Base-by-base conservation (phyloP, 2,888 invertebrate genomes). In the Choristoneura rosaceana region DNA sequence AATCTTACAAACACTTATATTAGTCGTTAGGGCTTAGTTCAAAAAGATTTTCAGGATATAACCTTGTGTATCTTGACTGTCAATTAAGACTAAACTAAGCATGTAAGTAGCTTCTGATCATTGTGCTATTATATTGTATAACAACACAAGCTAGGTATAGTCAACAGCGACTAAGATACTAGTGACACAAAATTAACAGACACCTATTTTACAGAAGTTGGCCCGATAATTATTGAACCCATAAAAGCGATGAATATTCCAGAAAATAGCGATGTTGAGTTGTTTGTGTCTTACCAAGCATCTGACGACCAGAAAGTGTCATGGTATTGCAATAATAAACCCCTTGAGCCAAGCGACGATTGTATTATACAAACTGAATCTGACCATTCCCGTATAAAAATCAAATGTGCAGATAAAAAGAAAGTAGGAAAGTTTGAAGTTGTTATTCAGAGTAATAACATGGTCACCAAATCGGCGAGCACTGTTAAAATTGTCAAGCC, bases 361-460 rank as follows among this genome's bases (percentile, higher is more conserved):
- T 95, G 95, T 74, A 86, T 91, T 50, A 95, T 97, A 66, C 89
- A 90, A 7, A 94, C 93, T 25, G 94, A 95, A 76, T 95, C 96
- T 74, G 96, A 95, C 61, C 95, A 93, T 75, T 96, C 97, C 0
- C 95, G 91, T 59, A 90, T 98, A 38, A 95, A 90, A 78, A 95
- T 98, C 74, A 91, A 95, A 50, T 96, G 97, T 76, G 95, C 95
- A 80, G 95, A 95, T 59, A 96, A 96, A 85, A 96, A 96, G 82
- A 97, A 97, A 84, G 95, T 95, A 74, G 99, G 99, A 41, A 98
- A 98, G 89, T 99, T 98, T 88, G 98, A 98, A 94, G 96, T 98
- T 14, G 94, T 96, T 38, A 96, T 97, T n/a, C 95, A 96, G 81
- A 97, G 97, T 89, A 95, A 95, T 74, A 96, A 95, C 61, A 96